Conservation (phyloP, 2,888 invertebrate genomes). For the Chymomyza procnemis region DNA sequence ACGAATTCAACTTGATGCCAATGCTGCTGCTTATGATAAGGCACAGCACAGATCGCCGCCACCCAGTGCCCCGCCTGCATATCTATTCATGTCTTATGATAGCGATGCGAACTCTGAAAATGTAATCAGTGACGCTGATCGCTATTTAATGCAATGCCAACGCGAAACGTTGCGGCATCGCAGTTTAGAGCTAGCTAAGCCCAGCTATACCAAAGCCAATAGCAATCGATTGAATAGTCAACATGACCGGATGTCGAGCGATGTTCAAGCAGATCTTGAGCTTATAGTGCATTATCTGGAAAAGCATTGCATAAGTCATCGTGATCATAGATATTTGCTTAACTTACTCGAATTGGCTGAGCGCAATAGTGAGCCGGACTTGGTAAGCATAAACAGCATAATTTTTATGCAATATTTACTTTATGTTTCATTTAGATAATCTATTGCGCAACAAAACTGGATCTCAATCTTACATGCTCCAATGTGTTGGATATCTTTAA, state of each 20-base stretch:
- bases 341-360: slow-evolving; percentile 77
- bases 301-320: slow-evolving; percentile 77
- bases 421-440: slow-evolving; percentile 58
- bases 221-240: slow-evolving; percentile 77
- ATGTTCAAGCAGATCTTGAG: slow-evolving; percentile 77
- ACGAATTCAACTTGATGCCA: too few species aligned
- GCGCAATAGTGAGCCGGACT: slow-evolving; percentile 78
- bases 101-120: too few species aligned
- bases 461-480: slow-evolving; percentile 76
- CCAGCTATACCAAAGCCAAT: slow-evolving; percentile 77
- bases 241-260: slow-evolving; percentile 77
- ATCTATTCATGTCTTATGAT: too few species aligned
- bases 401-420: background rate
- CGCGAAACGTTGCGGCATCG: slow-evolving; percentile 76
- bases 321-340: slow-evolving; percentile 77
- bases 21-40: too few species aligned
- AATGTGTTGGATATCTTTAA: slow-evolving; percentile 78
- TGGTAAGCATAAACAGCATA: too few species aligned
- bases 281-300: slow-evolving; percentile 77
- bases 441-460: slow-evolving; percentile 78
- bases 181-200: slow-evolving; percentile 77
- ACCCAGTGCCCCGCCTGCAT: slow-evolving; percentile 77
- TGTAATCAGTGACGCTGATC: slow-evolving; percentile 77
- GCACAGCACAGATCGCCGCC: slow-evolving; percentile 30
- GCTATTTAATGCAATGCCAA: slow-evolving; percentile 77